Evolutionary conservation across 2,797 vertebrate species (phyloP), one percentile per base, ranked within the genome.

Genomic region (Gephyroberyx darwinii): DNA sequence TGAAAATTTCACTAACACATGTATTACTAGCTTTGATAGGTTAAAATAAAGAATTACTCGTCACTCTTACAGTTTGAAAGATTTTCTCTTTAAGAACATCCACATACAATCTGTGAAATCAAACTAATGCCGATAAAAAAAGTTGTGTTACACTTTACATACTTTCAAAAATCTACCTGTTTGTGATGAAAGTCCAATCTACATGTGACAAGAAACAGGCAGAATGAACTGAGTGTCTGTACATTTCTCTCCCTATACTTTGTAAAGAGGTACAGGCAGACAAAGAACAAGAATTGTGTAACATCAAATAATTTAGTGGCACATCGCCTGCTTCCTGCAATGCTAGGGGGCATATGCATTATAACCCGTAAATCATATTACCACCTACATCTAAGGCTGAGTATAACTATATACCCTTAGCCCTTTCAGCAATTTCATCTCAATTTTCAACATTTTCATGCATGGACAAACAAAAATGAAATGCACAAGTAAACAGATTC

Each of bases 81-180:
- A 75, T 31, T 31, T 65, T 72, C 64, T 71, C 47, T 59, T 55
- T 22, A 12, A 13, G 51, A 71, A 69, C 19, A 37, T 22, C 14
- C 12, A 61, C 56, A 58, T 26, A 59, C 47, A 43, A 81, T 13
- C 1, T 66, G 62, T 61, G 73, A 31, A 73, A 65, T 51, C 14
- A 66, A 74, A 71, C 50, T 57, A 37, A 73, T 78, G 43, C 39
- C 58, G 58, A 26, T 26, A 48, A 71, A 59, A 65, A 59, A 26
- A 4, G 26, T 26, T 30, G 41, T 51, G 61, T 55, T 31, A 73
- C 69, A 79, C 65, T 74, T 14, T 67, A 77, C 82, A 69, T 87
- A 80, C 77, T 79, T 73, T 83, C 73, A 76, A 71, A 77, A 69
- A 84, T 86, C 85, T 87, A 88, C 80, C 82, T 81, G 87, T 69